Conservation (phyloP, 92 coral and sea anemone genomes). For the Zoanthus solanderi region DNA sequence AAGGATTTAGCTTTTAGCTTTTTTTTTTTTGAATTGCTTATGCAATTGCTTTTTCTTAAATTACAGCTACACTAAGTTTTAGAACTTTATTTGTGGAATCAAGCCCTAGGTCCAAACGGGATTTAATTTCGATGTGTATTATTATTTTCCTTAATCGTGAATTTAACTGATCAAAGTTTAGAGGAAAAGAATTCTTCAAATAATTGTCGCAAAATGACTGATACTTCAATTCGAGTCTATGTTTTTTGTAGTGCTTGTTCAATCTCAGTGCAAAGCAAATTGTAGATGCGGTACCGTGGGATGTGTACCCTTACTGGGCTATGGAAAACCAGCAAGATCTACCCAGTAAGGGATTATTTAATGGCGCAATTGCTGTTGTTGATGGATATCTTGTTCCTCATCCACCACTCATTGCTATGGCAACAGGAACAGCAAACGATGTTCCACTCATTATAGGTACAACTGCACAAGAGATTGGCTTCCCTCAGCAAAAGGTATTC, state of each 20-base stretch:
- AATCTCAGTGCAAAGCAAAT: constrained; percentile 40
- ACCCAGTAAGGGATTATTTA: constrained; percentile 62
- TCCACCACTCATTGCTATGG: constrained; percentile 70
- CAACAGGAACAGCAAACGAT: constrained; percentile 56
- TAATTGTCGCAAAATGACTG: too few species aligned
- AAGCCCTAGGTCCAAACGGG: too few species aligned
- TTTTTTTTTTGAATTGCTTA: too few species aligned
- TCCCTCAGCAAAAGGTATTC: constrained; percentile 52
- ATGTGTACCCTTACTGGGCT: constrained; percentile 68
- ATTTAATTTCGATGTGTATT: too few species aligned
- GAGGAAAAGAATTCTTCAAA: too few species aligned
- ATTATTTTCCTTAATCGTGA: too few species aligned
- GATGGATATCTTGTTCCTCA: constrained; percentile 67
- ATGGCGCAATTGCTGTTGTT: constrained; percentile 73
- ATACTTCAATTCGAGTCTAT: background rate
- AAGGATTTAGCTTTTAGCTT: too few species aligned
- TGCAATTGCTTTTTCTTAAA: too few species aligned
- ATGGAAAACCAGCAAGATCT: constrained; percentile 59
- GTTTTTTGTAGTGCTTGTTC: constrained; percentile 46
- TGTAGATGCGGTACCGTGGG: constrained; percentile 73
- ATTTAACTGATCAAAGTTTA: too few species aligned
- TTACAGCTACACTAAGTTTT: too few species aligned
- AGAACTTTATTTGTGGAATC: too few species aligned
- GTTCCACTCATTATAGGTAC: constrained; percentile 74
- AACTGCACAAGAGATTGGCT: constrained; percentile 71